phyloP scores from a whole-genome alignment of 2,113 vertebrate genomes.

The Pteruthius melanotis region DNA sequence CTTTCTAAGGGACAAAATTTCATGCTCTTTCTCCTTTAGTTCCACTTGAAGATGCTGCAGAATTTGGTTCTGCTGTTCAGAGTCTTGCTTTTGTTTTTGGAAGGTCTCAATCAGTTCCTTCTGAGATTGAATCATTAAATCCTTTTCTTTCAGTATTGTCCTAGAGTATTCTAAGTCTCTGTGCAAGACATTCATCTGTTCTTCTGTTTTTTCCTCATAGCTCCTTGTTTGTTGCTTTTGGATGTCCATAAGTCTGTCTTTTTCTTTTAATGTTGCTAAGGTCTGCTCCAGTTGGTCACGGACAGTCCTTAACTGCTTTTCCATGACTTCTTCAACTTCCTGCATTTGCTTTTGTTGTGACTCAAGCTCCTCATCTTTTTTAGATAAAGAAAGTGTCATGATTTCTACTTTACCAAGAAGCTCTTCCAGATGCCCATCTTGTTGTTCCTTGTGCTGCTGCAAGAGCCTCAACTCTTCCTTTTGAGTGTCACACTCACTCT shows the following conservation, averaged over 20 bases:
- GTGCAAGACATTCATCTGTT: not conserved
- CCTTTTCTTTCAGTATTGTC: constrained; percentile 5
- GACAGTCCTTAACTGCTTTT: constrained; percentile 35
- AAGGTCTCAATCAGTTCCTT: constrained; percentile 40
- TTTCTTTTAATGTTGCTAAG: constrained; percentile 45
- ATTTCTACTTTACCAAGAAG: constrained; percentile 44
- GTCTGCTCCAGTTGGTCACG: constrained; percentile 47
- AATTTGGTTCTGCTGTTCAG: constrained; percentile 37
- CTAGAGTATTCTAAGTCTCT: constrained; percentile 32
- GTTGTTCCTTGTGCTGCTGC: constrained; percentile 44
- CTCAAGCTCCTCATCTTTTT: constrained; percentile 56
- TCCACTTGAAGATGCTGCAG: constrained; percentile 48
- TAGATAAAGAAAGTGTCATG: constrained; percentile 47
- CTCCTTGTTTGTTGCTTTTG: constrained; percentile 25
- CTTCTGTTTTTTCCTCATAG: constrained; percentile 22
- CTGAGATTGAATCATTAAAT: constrained; percentile 30
- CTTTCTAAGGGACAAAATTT: constrained; percentile 46
- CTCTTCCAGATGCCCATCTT: constrained; percentile 55
- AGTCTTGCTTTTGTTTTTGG: constrained; percentile 40
- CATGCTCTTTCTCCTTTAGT: constrained; percentile 33
- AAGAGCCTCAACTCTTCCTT: constrained; percentile 57
- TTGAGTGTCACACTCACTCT: constrained; percentile 65
- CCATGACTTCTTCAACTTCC: constrained; percentile 31
- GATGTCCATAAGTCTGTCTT: constrained; percentile 27
- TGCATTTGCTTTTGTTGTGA: constrained; percentile 44